Evolutionary conservation across 2,113 vertebrate genomes (phyloP).

Genomic region (Promerops cafer): DNA sequence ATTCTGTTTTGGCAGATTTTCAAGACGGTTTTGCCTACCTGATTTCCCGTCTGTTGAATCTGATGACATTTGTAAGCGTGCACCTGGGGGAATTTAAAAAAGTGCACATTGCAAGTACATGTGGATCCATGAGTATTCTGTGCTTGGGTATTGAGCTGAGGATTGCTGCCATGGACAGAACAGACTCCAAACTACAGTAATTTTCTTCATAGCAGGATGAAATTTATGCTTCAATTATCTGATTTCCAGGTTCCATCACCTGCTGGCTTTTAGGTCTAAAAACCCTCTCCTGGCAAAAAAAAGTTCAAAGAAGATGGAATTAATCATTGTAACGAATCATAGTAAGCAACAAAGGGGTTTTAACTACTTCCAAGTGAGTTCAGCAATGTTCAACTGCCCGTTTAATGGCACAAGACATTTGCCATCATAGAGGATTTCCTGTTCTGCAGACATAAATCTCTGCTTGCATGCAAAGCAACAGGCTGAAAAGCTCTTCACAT

Average conservation of each 20-base stretch:
- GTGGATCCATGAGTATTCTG: background rate
- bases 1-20: slow-evolving; percentile 64
- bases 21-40: slow-evolving; percentile 56
- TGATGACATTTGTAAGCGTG: slow-evolving; percentile 49
- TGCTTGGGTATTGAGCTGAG: background rate
- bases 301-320: background rate
- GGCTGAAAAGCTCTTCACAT: background rate
- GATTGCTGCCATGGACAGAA: background rate
- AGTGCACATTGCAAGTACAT: background rate
- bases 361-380: slow-evolving; percentile 18
- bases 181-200: background rate
- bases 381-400: slow-evolving; percentile 35
- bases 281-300: background rate
- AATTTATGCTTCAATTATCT: background rate
- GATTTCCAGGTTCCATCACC: background rate
- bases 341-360: background rate
- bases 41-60: slow-evolving; percentile 60
- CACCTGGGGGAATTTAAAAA: slow-evolving; percentile 29
- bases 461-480: background rate
- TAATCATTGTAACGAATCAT: background rate
- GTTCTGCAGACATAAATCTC: slow-evolving; percentile 4
- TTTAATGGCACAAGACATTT: slow-evolving; percentile 25
- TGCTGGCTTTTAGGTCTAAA: background rate
- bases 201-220: background rate
- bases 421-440: background rate